A percentile compares a stretch with the other conserved stretches of the same genome.
These are phyloP conservation scores for Heliconius erato DNA, from an alignment of 2,888 invertebrate genomes.

Conservation along the genomic window DNA sequence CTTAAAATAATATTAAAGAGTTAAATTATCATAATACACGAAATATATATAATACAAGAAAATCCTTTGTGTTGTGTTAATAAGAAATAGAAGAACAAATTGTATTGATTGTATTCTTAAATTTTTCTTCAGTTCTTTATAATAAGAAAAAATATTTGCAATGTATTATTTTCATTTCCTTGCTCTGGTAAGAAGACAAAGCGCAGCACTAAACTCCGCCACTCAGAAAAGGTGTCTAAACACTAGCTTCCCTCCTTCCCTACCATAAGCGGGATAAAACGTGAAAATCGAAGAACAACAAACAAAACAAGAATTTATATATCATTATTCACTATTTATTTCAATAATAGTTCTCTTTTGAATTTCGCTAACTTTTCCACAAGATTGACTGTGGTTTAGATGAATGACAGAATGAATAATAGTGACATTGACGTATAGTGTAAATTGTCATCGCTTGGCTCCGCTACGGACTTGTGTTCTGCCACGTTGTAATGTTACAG, in stretches of 20 bases:
- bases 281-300: not conserved
- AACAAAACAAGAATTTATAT: not conserved
- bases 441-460: conserved; percentile 44
- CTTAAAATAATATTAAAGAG: no score
- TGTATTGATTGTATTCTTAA: no score
- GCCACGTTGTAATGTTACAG: conserved; percentile 20
- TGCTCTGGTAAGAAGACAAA: no score
- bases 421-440: conserved; percentile 48
- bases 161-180: no score
- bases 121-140: no score
- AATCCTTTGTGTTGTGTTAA: no score
- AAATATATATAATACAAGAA: no score
- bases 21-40: no score
- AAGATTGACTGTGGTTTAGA: conserved; percentile 46
- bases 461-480: conserved; percentile 28
- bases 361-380: conserved; percentile 4
- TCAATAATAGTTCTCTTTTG: not conserved
- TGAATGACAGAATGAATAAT: conserved; percentile 46
- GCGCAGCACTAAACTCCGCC: accelerated
- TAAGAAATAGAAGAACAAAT: no score
- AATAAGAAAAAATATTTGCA: no score
- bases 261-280: no score
- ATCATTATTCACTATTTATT: not conserved
- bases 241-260: no score
- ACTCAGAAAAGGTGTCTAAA: not conserved